phyloP scores from a whole-genome alignment of 2,888 invertebrate species.

The Linnaemya vulpina region DNA sequence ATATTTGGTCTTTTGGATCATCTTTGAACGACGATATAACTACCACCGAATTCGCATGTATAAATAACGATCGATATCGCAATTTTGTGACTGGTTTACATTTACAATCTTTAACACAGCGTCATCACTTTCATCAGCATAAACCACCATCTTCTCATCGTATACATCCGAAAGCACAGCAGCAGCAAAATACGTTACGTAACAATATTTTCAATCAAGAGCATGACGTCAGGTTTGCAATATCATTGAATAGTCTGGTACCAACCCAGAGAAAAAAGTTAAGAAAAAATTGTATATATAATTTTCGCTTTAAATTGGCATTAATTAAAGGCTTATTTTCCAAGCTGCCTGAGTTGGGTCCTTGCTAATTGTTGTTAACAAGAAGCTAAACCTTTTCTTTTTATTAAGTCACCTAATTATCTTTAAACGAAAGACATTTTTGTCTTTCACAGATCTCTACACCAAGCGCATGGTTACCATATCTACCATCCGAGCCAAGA shows the following conservation, averaged over 20 bases:
- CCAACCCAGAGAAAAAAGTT: not conserved
- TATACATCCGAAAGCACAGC: conserved; percentile 26
- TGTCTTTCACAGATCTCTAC: conserved; percentile 28
- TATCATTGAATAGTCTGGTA: not conserved
- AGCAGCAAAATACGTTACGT: conserved; percentile 20
- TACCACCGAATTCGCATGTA: conserved; percentile 43
- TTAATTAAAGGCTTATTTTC: not conserved
- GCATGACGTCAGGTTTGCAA: conserved; percentile 50
- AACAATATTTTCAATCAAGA: conserved; percentile 36
- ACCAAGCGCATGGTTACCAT: conserved; percentile 42
- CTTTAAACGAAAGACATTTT: not conserved
- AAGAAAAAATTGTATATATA: not conserved
- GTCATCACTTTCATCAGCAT: conserved; percentile 52
- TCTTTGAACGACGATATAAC: conserved; percentile 45
- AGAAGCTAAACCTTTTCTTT: too few species aligned
- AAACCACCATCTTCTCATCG: conserved; percentile 36
- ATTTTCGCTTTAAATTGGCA: not conserved
- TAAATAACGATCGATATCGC: conserved; percentile 55
- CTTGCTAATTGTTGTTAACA: too few species aligned
- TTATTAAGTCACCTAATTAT: too few species aligned
- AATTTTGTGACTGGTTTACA: conserved; percentile 55
- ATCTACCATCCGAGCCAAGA: conserved; percentile 41
- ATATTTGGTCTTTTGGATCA: conserved; percentile 59
- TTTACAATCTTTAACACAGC: conserved; percentile 53
- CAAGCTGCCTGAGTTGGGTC: not conserved